phyloP scores from a whole-genome alignment of 2,113 vertebrate species.

The human (Homo sapiens) region DNA sequence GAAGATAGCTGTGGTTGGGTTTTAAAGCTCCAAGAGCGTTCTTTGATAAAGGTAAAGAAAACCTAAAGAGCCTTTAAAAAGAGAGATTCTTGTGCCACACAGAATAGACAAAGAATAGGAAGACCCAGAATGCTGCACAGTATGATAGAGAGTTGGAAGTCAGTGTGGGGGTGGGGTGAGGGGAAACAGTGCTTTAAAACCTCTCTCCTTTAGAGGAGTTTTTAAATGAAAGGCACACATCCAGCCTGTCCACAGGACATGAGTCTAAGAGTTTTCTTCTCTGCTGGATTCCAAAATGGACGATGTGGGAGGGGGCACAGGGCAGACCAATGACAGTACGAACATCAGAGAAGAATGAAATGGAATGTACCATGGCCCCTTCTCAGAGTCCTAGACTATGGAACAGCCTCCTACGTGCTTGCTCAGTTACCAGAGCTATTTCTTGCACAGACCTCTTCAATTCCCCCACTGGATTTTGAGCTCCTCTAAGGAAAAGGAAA shows the following conservation, averaged over 20 bases:
- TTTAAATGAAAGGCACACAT: conserved; percentile 17
- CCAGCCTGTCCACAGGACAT: not conserved
- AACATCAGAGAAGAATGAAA: not conserved
- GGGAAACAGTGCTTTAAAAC: not conserved
- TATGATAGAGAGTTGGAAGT: not conserved
- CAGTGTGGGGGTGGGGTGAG: not conserved
- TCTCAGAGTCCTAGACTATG: not conserved
- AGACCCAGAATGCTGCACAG: not conserved
- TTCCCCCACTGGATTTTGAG: not conserved
- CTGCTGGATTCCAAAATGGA: conserved; percentile 23
- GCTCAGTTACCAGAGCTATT: not conserved
- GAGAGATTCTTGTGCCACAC: conserved; percentile 51
- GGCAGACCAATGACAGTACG: not conserved
- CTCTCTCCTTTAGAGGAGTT: conserved; percentile 19
- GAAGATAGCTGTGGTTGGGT: conserved; percentile 66
- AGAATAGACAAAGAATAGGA: conserved; percentile 70
- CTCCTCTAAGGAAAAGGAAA: not conserved
- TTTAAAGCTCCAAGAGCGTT: conserved; percentile 79
- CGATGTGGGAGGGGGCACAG: not conserved
- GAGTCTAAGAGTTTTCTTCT: conserved; percentile 44
- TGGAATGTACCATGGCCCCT: not conserved
- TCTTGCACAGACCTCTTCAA: not conserved
- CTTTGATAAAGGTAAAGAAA: conserved; percentile 81
- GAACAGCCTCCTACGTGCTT: not conserved
- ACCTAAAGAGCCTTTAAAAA: conserved; percentile 68